Conservation (phyloP, 2,888 invertebrate species). For the Synanthedon vespiformis region DNA sequence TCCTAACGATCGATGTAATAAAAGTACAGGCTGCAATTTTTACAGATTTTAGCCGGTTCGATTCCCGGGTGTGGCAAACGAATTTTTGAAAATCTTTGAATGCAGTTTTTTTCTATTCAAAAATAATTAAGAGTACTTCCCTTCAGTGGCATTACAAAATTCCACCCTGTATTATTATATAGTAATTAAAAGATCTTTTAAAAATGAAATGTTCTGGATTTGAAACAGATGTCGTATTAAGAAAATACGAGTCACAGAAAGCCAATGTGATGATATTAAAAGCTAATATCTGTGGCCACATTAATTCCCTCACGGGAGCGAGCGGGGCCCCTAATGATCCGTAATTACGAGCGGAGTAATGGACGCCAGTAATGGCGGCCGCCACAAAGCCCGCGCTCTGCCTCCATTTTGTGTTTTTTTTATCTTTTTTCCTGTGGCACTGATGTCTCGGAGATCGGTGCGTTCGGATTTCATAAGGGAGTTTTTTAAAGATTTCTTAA, state of each 20-base stretch:
- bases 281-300: slow-evolving; percentile 40
- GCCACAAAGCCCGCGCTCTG: slow-evolving; percentile 43
- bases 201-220: too few relatives aligned
- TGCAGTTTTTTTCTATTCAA: too few relatives aligned
- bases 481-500: neutral
- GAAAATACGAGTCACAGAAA: slow-evolving; percentile 11
- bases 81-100: too few relatives aligned
- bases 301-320: slow-evolving; percentile 42
- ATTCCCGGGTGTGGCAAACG: too few relatives aligned
- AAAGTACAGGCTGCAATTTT: too few relatives aligned
- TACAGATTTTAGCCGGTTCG: too few relatives aligned
- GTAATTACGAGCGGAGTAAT: slow-evolving; percentile 61
- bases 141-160: too few relatives aligned
- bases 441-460: slow-evolving; percentile 24
- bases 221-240: neutral
- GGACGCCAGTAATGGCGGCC: slow-evolving; percentile 51
- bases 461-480: neutral
- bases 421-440: slow-evolving; percentile 21
- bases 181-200: too few relatives aligned
- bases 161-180: too few relatives aligned
- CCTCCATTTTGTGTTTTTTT: slow-evolving; percentile 47
- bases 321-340: slow-evolving; percentile 49
- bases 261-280: slow-evolving; percentile 43
- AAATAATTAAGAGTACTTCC: too few relatives aligned
- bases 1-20: too few relatives aligned